Evolutionary conservation across 2,797 vertebrate genomes (phyloP).

Genomic region (Phoxinus dragarum): DNA sequence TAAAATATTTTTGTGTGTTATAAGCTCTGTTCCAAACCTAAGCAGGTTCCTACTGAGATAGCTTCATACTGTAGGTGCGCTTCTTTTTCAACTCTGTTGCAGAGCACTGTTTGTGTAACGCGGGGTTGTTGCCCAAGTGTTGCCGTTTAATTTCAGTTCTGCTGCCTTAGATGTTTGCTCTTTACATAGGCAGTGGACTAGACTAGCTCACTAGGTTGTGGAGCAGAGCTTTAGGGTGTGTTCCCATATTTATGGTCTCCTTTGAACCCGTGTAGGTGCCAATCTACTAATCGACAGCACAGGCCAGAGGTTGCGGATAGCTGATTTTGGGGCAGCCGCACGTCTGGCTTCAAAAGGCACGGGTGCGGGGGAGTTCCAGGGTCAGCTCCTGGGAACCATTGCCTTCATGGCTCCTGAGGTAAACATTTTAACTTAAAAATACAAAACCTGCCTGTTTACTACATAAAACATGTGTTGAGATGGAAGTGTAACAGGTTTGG

Average conservation of each 20-base stretch:
- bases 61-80: not conserved
- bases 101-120: not conserved
- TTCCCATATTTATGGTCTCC: not conserved
- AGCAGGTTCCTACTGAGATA: not conserved
- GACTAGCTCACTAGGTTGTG: not conserved
- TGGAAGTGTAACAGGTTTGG: not conserved
- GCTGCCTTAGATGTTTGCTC: not conserved
- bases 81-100: not conserved
- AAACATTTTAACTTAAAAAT: constrained; percentile 19
- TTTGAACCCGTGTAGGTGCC: constrained; percentile 76
- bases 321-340: constrained; percentile 90
- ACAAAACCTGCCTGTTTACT: not conserved
- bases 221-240: not conserved
- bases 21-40: not conserved
- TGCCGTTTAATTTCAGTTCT: not conserved
- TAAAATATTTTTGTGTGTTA: not conserved
- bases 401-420: constrained; percentile 94
- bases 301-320: constrained; percentile 88
- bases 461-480: not conserved
- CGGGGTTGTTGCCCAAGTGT: not conserved
- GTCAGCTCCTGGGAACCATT: constrained; percentile 89
- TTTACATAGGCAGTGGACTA: not conserved
- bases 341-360: constrained; percentile 91
- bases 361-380: constrained; percentile 91
- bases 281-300: constrained; percentile 92